These are phyloP conservation scores for Pachyseris speciosa DNA, from an alignment of 64 coral and sea anemone species.

Conservation along the genomic window DNA sequence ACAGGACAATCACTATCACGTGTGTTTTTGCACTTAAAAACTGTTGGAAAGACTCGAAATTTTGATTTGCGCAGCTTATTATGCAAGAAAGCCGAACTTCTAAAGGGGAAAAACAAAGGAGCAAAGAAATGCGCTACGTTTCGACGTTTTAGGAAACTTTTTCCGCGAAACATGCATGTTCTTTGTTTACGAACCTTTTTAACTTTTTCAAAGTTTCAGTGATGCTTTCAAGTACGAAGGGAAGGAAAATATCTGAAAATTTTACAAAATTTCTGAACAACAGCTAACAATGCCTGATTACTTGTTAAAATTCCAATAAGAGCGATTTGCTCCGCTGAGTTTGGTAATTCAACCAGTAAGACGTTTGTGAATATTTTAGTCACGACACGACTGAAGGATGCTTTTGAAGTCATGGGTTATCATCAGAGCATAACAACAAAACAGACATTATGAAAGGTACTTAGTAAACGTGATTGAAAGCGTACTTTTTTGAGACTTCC, in stretches of 20 bases:
- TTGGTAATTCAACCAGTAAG: conserved; percentile 19
- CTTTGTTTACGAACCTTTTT: neutral
- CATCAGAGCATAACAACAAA: no score
- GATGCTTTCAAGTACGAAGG: neutral
- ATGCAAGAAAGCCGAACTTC: neutral
- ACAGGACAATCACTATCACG: neutral
- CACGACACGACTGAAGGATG: neutral
- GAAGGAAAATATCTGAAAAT: neutral
- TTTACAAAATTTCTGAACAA: neutral
- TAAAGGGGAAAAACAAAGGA: conserved; percentile 39
- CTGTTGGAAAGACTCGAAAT: neutral
- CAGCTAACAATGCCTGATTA: neutral
- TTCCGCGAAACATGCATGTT: neutral
- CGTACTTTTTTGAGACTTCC: neutral
- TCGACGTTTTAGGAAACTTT: neutral
- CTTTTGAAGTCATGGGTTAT: neutral
- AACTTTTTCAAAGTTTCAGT: neutral
- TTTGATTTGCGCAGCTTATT: neutral
- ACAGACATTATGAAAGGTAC: no score
- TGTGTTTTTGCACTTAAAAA: neutral
- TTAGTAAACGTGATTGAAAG: no score
- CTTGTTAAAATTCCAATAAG: neutral
- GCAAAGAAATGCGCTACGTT: neutral
- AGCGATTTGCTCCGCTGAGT: neutral
- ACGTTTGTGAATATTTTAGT: conserved; percentile 21